Evolutionary conservation across 1,140 invertebrate genomes (phyloP).

Genomic region (Episyrphus balteatus): DNA sequence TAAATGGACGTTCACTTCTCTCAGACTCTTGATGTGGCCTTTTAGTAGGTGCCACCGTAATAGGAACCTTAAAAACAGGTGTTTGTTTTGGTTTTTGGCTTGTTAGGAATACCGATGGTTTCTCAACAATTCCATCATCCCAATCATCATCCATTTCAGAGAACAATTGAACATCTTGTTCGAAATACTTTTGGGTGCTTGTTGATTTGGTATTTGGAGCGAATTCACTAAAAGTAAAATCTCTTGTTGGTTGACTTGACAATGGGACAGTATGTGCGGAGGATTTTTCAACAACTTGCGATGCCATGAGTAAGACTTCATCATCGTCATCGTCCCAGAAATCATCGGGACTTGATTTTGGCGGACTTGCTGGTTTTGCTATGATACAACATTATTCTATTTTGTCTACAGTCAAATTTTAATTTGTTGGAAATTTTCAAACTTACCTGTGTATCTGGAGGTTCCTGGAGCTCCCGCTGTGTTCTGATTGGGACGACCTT

Average conservation of each 20-base stretch:
- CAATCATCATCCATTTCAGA: constrained; percentile 17
- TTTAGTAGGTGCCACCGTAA: not conserved
- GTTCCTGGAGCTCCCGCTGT: not conserved
- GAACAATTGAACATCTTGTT: not conserved
- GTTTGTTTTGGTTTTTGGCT: not conserved
- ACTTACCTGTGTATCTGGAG: not conserved
- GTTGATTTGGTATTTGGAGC: constrained; percentile 14
- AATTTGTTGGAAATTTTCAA: constrained; percentile 4
- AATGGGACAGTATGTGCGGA: constrained; percentile 3
- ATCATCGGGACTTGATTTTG: constrained; percentile 4
- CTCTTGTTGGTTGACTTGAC: constrained; percentile 1
- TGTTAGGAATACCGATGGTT: not conserved
- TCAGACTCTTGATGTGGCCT: not conserved
- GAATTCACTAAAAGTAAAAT: constrained; percentile 18
- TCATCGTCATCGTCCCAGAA: constrained; percentile 31
- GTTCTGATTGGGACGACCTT: constrained; percentile 1
- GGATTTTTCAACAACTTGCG: constrained; percentile 21
- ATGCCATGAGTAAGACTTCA: constrained; percentile 25
- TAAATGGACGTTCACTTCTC: not conserved
- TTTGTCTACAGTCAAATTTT: not conserved
- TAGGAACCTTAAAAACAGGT: not conserved
- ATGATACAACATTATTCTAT: not conserved
- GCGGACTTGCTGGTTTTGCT: not conserved
- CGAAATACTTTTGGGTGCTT: constrained; percentile 19
- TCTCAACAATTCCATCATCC: constrained; percentile 13